A percentile compares a stretch with the other conserved stretches of the same genome.
phyloP scores from a whole-genome alignment of 2,113 vertebrate species.

The Chionomys nivalis region DNA sequence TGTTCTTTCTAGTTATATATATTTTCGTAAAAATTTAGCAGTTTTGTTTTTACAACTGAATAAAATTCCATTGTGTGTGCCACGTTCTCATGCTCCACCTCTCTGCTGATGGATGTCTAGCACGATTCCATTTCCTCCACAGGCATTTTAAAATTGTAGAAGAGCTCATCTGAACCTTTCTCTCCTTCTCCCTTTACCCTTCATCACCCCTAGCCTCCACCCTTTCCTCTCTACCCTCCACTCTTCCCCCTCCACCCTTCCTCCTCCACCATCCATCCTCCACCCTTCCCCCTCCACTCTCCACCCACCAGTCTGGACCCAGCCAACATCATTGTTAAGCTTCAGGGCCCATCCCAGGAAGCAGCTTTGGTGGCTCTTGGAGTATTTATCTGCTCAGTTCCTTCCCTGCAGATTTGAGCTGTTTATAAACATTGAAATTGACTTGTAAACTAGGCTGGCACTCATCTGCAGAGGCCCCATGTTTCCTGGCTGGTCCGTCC shows the following conservation, averaged over 20 bases:
- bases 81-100: background rate
- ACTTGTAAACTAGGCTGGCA: conserved; percentile 37
- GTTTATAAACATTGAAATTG: conserved; percentile 63
- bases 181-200: background rate
- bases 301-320: background rate
- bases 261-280: too few relatives aligned
- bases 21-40: background rate
- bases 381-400: conserved; percentile 13
- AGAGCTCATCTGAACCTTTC: background rate
- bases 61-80: background rate
- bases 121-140: background rate
- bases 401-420: conserved; percentile 2
- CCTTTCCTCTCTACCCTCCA: too few relatives aligned
- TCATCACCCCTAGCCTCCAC: too few relatives aligned
- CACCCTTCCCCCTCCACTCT: background rate
- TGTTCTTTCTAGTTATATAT: too few relatives aligned
- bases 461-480: background rate
- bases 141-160: background rate
- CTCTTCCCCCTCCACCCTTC: background rate
- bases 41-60: background rate
- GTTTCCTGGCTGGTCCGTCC: background rate
- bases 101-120: background rate
- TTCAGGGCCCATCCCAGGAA: background rate
- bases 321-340: background rate
- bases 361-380: background rate